Evolutionary conservation across 2,113 vertebrate species (phyloP), one percentile per base, ranked within the genome.

Genomic region (Dipodomys ordii): DNA sequence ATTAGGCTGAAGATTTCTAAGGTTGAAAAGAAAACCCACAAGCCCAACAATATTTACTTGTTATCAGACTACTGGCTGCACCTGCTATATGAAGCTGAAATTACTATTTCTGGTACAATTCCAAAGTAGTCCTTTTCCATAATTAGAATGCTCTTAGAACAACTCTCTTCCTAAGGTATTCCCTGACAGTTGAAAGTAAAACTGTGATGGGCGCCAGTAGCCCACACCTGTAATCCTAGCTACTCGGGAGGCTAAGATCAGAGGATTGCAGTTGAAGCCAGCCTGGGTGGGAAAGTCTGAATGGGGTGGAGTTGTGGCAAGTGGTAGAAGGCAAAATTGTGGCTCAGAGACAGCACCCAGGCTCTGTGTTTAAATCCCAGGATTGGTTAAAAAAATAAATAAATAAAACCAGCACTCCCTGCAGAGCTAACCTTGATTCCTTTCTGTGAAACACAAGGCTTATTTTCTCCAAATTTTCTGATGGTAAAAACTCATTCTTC

Each of bases 11-110:
- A 3, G 57, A 3, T n/a, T 32, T 92, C 89, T 73, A 76, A 95
- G 74, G 72, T n/a, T 78, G 15, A 35, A 68, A 83, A n/a, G 20
- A 83, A 60, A 57, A 57, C 53, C 53, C 62, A 57, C n/a, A 80
- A 78, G 80, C 79, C 9, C 39, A 95, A 76, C 44, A 83, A n/a
- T 74, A 80, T 86, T 93, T 79, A 74, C 62, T 65, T 94, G 16
- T 62, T 30, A 46, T 8, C 18, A 85, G 32, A 87, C 12, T 67
- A 49, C 22, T 62, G 27, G 27, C 44, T 69, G 44, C 64, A 93
- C 35, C 13, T 81, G 39, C 44, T 83, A 39, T 23, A 69, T 68
- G 27, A 92, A 93, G 69, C 20, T 73, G 12, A 77, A 83, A 89
- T 90, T 92, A 39, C 25, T 91, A 22, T 57, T 91, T 57, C 49